phyloP scores from a whole-genome alignment of 2,797 vertebrate species.

The Dermochelys coriacea region DNA sequence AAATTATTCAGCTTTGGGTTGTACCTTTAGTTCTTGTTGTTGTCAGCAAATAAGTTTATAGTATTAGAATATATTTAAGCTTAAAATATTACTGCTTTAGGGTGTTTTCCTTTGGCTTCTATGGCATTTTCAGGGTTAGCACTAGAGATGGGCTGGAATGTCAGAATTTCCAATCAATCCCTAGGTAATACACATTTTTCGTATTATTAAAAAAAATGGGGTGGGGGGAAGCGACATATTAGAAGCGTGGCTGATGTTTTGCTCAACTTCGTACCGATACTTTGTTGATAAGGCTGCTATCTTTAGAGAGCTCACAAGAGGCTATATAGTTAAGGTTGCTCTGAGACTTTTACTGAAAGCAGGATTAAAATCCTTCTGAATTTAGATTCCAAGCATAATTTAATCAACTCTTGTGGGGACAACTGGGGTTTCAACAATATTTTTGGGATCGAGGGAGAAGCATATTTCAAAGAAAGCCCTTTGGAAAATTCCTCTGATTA shows the following conservation, averaged over 20 bases:
- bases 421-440: background rate
- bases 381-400: background rate
- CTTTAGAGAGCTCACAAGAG: background rate
- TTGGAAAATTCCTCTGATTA: background rate
- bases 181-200: background rate
- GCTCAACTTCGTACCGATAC: background rate
- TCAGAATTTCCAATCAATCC: background rate
- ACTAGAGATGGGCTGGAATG: background rate
- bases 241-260: background rate
- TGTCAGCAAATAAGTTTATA: background rate
- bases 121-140: background rate
- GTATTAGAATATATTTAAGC: background rate
- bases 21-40: background rate
- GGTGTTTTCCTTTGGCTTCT: background rate
- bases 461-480: background rate
- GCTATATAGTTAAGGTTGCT: background rate
- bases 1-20: background rate
- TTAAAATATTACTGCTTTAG: background rate
- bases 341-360: background rate
- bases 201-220: background rate
- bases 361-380: background rate
- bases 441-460: background rate
- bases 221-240: background rate
- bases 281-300: accelerated
- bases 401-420: background rate